Evolutionary conservation across 2,888 invertebrate genomes (phyloP).

Genomic region (Agrotis segetum): DNA sequence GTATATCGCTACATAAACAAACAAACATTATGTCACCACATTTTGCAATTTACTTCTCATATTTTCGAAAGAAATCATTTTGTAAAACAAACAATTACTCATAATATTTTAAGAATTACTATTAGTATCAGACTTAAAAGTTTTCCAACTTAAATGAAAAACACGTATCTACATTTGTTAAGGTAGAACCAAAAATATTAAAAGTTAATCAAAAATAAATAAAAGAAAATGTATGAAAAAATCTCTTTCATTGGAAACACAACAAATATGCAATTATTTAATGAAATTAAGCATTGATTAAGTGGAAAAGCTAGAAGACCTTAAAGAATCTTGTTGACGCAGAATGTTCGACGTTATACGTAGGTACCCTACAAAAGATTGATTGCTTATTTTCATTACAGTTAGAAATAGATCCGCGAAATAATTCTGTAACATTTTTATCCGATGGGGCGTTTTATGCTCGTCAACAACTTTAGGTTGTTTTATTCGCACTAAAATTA

Average conservation of each 20-base stretch:
- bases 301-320: constrained; percentile 25
- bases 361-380: neutral
- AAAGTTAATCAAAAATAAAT: neutral
- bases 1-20: no score
- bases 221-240: neutral
- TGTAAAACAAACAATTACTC: neutral
- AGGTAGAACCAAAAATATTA: neutral
- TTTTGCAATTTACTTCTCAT: neutral
- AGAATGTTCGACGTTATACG: neutral
- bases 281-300: neutral
- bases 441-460: neutral
- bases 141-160: neutral
- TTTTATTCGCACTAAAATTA: neutral
- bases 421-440: neutral
- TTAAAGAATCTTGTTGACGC: constrained; percentile 13
- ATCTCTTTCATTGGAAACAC: constrained; percentile 18
- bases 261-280: constrained; percentile 32
- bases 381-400: constrained; percentile 5
- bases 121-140: neutral
- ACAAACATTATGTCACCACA: neutral
- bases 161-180: neutral
- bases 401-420: no score
- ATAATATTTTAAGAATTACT: neutral
- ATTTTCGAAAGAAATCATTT: neutral
- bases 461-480: neutral